These are phyloP conservation scores for Palythoa caribaeorum DNA, from an alignment of 92 coral and sea anemone genomes.

Conservation along the genomic window DNA sequence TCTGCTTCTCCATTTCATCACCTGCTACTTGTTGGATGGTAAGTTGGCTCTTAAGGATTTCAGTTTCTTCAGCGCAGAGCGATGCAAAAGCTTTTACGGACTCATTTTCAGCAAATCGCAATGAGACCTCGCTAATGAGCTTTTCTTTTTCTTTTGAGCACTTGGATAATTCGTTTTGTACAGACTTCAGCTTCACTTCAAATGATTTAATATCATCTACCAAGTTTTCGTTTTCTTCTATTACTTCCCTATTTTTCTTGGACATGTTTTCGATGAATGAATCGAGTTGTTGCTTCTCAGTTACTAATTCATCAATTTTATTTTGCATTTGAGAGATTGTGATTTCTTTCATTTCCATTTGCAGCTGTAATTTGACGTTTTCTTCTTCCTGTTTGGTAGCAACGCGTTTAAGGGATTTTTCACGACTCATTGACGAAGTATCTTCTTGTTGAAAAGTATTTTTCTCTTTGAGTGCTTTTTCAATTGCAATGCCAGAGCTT, in stretches of 20 bases:
- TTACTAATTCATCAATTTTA: slow-evolving; percentile 51
- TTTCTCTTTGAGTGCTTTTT: slow-evolving; percentile 62
- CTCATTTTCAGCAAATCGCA: slow-evolving; percentile 78
- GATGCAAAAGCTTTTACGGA: slow-evolving; percentile 77
- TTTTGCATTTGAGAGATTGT: slow-evolving; percentile 54
- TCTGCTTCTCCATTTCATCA: slow-evolving; percentile 63
- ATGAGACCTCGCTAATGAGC: slow-evolving; percentile 74
- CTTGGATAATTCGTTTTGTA: slow-evolving; percentile 70
- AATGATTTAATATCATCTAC: slow-evolving; percentile 73
- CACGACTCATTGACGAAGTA: slow-evolving; percentile 48
- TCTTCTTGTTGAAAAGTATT: slow-evolving; percentile 54
- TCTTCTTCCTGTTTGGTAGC: slow-evolving; percentile 46
- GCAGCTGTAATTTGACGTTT: slow-evolving; percentile 53
- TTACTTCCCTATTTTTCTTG: slow-evolving; percentile 61
- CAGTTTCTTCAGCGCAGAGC: slow-evolving; percentile 80
- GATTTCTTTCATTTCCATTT: slow-evolving; percentile 58
- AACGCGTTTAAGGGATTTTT: slow-evolving; percentile 49
- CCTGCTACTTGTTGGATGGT: slow-evolving; percentile 73
- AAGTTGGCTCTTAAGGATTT: slow-evolving; percentile 74
- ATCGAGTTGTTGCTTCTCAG: slow-evolving; percentile 68
- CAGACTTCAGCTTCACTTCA: slow-evolving; percentile 74
- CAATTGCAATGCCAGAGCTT: slow-evolving; percentile 46
- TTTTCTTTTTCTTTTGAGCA: slow-evolving; percentile 84
- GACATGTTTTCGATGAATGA: slow-evolving; percentile 67
- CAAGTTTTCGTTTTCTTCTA: slow-evolving; percentile 80